Base-by-base conservation (phyloP, 2,888 invertebrate genomes). In the Andrena dorsata region DNA sequence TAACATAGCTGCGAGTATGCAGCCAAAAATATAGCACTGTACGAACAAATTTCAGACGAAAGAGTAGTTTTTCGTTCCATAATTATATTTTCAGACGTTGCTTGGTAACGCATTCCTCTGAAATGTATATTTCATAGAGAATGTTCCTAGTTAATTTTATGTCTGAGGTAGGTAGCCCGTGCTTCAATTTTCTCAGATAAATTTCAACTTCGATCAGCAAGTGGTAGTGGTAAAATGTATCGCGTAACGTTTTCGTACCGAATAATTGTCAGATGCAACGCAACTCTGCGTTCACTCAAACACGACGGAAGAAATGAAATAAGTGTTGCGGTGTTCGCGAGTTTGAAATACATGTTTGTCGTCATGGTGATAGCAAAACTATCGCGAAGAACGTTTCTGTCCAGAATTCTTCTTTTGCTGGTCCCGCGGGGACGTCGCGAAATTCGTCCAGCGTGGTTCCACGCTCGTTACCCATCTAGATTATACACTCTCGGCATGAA, bases 401-500 rank as follows among this genome's bases (percentile, higher is more conserved):
- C 20, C 56, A 56, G 56, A 56, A 56, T 56, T 26, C 8, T 26
- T 56, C 23, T 56, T 56, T 56, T 13, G 4, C 1, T 13, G 23
- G 56, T 23, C 13, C 64, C 58, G 60, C 70, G 61, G 63, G 16
- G 26, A 13, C 23, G 13, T 30, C 30, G 51, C 65, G 56, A 8
- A 30, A 41, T 65, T 58, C 72, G 53, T 70, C 64, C 64, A 49
- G 51, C 47, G 35, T 26, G 20, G 28, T 75, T 69, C n/a, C 49
- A 68, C 58, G 73, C 65, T 70, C 61, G 71, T 77, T 83, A 28
- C 71, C 74, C 20, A 13, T 49, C 7, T 23, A 61, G 65, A 75
- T 82, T 80, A 84, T 68, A 80, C 63, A 69, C 26, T 85, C 65
- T 64, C 47, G 61, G 23, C 32, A 66, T 23, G 41, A 79, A 68